Conservation (phyloP, 2,113 vertebrate species). For the Saguinus imperator region DNA sequence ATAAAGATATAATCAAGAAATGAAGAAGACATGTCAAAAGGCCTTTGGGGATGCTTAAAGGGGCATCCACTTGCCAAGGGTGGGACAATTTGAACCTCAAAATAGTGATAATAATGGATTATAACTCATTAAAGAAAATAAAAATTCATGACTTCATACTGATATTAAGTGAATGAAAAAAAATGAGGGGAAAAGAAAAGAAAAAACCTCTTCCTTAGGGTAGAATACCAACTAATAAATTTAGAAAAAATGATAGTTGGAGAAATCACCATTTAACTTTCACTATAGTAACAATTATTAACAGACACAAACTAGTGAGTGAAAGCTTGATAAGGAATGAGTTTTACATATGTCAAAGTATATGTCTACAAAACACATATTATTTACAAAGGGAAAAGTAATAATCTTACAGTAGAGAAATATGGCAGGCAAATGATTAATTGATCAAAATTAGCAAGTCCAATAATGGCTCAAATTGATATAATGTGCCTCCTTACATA, state of each 20-base stretch:
- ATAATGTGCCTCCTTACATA: not conserved
- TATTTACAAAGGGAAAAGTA: not conserved
- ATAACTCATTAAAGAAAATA: not conserved
- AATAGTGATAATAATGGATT: not conserved
- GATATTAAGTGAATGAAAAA: not conserved
- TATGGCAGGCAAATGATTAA: not conserved
- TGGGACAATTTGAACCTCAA: not conserved
- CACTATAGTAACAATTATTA: not conserved
- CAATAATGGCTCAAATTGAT: not conserved
- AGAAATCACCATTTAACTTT: not conserved
- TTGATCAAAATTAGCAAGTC: not conserved
- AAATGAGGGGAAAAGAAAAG: not conserved
- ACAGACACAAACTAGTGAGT: not conserved
- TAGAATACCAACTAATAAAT: not conserved
- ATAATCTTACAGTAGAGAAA: not conserved
- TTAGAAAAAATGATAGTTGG: not conserved
- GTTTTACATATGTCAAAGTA: not conserved
- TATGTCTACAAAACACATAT: not conserved
- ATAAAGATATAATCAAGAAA: not conserved
- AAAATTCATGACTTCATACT: not conserved
- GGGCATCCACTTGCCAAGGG: not conserved
- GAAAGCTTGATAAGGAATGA: not conserved
- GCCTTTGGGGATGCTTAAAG: not conserved
- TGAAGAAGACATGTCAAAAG: not conserved
- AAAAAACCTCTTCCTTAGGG: not conserved